Evolutionary conservation across 2,797 vertebrate species (phyloP), one percentile per base, ranked within the genome.

Genomic region (Allobates femoralis): DNA sequence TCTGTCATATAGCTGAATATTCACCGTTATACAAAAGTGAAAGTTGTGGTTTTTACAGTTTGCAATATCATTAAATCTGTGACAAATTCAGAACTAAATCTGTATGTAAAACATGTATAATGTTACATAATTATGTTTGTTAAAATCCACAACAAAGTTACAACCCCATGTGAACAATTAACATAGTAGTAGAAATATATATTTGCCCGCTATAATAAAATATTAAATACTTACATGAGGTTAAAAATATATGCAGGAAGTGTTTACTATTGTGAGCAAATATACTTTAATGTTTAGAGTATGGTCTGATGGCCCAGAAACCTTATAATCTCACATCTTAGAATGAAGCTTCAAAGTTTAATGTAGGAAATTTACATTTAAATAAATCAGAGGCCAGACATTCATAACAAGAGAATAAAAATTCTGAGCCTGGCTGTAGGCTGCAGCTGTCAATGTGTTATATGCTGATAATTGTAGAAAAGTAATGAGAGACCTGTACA

Each of bases 401-500:
- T 67, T 86, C 71, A 81, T 81, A 81, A 66, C 58, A 58, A 26
- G 62, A 51, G 28, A 76, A 86, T 76, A 21, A 82, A 82, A 86
- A 41, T 18, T 41, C 58, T 69, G 60, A 77, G 73, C 60, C 51
- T 75, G 16, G 85, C 85, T 82, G 50, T 82, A 74, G 79, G 56
- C 81, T 64, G 67, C 81, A 80, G 79, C 67, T n/a, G 69, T 66
- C 86, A 87, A 87, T 87, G 82, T 87, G 86, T 78, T 84, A 64
- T 84, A 84, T 80, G 46, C 81, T 84, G 86, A 87, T 87, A 87
- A 84, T 78, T 74, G 23, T 58, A 84, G 30, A 80, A 53, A 87
- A 73, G 81, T 79, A 87, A 84, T 87, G 86, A 83, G 73, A 87
- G 81, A 79, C 75, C 28, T 73, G 75, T 69, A 87, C 55, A 84